Conservation (phyloP, 1,140 invertebrate species). For the Uloborus diversus region DNA sequence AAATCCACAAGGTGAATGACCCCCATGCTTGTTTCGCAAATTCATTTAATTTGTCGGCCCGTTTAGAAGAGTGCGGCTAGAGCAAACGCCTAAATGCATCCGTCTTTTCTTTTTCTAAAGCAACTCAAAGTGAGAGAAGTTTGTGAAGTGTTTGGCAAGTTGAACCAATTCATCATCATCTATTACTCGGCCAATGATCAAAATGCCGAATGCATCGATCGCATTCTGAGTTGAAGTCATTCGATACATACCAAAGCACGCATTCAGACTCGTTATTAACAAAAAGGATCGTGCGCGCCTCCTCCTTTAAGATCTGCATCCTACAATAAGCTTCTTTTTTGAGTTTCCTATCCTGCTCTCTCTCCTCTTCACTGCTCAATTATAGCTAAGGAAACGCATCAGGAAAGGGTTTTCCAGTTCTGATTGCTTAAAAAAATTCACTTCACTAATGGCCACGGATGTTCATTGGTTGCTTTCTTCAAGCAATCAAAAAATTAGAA, state of each 20-base stretch:
- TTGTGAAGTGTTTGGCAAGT: constrained; percentile 35
- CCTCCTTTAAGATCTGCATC: too few species aligned
- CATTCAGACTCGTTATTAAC: constrained; percentile 28
- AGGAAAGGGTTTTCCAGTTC: too few species aligned
- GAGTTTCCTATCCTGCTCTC: too few species aligned
- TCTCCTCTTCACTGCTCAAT: too few species aligned
- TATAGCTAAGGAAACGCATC: too few species aligned
- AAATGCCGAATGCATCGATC: constrained; percentile 48
- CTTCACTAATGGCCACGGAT: too few species aligned
- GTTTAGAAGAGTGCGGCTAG: constrained; percentile 10
- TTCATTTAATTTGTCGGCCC: constrained; percentile 31
- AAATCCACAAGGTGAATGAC: too few species aligned
- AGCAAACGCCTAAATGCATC: background rate
- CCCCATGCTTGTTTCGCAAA: constrained; percentile 30
- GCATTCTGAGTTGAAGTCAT: constrained; percentile 6
- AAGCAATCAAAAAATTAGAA: too few species aligned
- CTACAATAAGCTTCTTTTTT: too few species aligned
- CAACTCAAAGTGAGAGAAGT: constrained; percentile 28
- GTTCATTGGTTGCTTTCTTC: too few species aligned
- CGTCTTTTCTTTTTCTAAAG: constrained; percentile 4
- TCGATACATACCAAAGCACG: constrained; percentile 36
- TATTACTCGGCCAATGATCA: constrained; percentile 25
- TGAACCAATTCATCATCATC: constrained; percentile 53
- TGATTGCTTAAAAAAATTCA: too few species aligned
- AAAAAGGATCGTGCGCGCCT: constrained; percentile 23